These are phyloP conservation scores for Drosophila ogumai DNA, from an alignment of 1,140 invertebrate genomes.

Conservation along the genomic window DNA sequence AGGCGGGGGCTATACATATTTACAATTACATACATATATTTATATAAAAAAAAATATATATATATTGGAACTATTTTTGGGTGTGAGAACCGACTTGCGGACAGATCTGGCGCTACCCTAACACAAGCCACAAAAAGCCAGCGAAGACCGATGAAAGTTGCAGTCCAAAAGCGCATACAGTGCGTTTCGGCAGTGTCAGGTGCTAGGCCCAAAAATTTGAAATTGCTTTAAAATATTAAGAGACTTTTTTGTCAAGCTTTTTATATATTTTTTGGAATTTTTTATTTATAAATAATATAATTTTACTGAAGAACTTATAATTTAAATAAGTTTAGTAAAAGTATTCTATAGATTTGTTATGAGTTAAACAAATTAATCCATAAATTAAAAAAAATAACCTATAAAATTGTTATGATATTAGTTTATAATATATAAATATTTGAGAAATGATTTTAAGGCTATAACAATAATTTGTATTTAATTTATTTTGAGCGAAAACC, in stretches of 20 bases:
- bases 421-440: too few species aligned
- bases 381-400: background rate
- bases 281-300: background rate
- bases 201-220: background rate
- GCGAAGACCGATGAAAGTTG: slow-evolving; percentile 7
- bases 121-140: slow-evolving; percentile 5
- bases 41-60: background rate
- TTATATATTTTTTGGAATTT: background rate
- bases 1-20: background rate
- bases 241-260: background rate
- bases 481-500: too few species aligned
- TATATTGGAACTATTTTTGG: background rate
- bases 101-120: slow-evolving; percentile 23
- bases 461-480: too few species aligned
- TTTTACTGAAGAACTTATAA: background rate
- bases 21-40: background rate
- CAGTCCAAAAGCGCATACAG: slow-evolving; percentile 5
- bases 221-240: background rate
- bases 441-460: too few species aligned
- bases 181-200: slow-evolving; percentile 1
- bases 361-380: background rate
- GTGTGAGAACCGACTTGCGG: slow-evolving; percentile 36
- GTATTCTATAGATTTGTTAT: too few species aligned
- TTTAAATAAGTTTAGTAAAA: background rate
- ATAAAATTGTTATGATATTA: background rate